Conservation (phyloP, 2,113 vertebrate species). For the Forbesichthys agassizii region DNA sequence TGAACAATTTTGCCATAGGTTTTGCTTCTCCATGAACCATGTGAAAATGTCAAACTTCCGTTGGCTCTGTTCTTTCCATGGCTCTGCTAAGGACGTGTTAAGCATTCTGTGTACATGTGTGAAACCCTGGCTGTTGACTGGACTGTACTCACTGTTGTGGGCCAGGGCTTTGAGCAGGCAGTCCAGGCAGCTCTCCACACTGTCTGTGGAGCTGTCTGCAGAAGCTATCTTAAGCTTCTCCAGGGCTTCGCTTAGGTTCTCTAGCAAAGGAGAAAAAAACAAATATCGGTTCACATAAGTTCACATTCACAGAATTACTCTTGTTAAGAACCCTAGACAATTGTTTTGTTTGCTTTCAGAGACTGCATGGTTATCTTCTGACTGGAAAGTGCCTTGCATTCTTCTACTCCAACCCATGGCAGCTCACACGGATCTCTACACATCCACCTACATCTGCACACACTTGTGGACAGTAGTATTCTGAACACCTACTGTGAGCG, state of each 20-base stretch:
- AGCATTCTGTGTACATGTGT: neutral
- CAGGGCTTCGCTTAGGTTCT: slow-evolving; percentile 91
- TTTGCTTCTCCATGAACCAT: too few relatives aligned
- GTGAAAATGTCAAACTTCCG: too few relatives aligned
- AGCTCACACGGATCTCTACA: too few relatives aligned
- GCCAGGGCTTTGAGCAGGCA: slow-evolving; percentile 91
- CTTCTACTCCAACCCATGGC: too few relatives aligned
- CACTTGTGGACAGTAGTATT: too few relatives aligned
- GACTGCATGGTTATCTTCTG: too few relatives aligned
- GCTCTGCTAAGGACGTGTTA: neutral
- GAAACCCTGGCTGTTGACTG: neutral
- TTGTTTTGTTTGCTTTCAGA: too few relatives aligned
- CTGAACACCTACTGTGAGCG: neutral
- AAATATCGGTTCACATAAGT: slow-evolving; percentile 4
- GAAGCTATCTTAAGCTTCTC: slow-evolving; percentile 93
- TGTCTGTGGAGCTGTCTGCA: slow-evolving; percentile 82
- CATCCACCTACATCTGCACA: neutral
- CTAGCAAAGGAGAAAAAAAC: slow-evolving; percentile 66
- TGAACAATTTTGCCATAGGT: too few relatives aligned
- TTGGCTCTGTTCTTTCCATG: too few relatives aligned
- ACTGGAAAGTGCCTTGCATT: too few relatives aligned
- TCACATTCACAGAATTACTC: neutral
- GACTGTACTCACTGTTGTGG: slow-evolving; percentile 88
- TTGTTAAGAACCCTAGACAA: too few relatives aligned
- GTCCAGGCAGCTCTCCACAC: slow-evolving; percentile 91